Conservation (phyloP, 1,140 invertebrate genomes). For the Monochamus saltuarius region DNA sequence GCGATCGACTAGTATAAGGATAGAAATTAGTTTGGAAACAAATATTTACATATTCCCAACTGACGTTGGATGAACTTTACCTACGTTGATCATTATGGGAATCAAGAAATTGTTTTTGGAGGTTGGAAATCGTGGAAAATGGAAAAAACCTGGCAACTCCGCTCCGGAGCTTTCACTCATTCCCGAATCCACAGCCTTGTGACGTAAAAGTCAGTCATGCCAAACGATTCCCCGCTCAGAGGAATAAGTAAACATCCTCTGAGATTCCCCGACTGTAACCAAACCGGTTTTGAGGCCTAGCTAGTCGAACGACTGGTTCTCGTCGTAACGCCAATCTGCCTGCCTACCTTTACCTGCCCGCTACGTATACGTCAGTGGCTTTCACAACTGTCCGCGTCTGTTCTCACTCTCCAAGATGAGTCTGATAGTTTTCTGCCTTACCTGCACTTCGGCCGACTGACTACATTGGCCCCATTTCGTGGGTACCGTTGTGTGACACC, state of each 20-base stretch:
- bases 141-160: too few species aligned
- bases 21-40: too few species aligned
- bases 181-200: constrained; percentile 20
- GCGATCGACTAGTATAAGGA: too few species aligned
- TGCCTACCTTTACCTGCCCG: constrained; percentile 17
- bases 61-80: too few species aligned
- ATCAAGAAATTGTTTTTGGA: too few species aligned
- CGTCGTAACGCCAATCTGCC: constrained; percentile 24
- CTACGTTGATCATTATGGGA: too few species aligned
- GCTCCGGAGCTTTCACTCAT: constrained; percentile 15
- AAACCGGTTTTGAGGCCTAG: constrained; percentile 25
- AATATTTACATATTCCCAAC: too few species aligned
- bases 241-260: too few species aligned
- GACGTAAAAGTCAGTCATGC: constrained; percentile 29
- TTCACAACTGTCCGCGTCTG: constrained; percentile 20
- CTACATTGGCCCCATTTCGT: constrained; percentile 37
- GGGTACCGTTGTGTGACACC: constrained; percentile 37
- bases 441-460: constrained; percentile 18
- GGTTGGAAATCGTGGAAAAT: too few species aligned
- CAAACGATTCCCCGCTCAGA: constrained; percentile 21
- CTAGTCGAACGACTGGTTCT: constrained; percentile 29
- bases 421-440: constrained; percentile 24
- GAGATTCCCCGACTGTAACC: constrained; percentile 14
- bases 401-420: constrained; percentile 19
- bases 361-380: constrained; percentile 27